Base-by-base conservation (phyloP, 1,140 invertebrate species). In the Drosophila subobscura region DNA sequence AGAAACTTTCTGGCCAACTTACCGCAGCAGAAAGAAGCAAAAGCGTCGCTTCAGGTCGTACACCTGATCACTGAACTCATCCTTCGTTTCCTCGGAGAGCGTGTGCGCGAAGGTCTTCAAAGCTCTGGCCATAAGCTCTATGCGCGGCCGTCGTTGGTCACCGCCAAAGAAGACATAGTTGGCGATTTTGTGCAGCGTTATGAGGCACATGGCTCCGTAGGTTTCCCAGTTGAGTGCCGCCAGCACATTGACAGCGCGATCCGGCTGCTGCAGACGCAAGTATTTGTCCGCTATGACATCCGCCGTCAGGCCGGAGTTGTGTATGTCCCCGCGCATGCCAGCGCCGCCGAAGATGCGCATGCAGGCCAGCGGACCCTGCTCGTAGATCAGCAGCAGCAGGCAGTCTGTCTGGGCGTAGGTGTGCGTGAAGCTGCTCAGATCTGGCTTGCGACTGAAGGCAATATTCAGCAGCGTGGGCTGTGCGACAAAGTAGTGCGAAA, bases 1-100 rank as follows among this genome's bases (percentile, higher is more conserved):
- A 20, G 16, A 20, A 20, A 20, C 1, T 20, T 20, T 20, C 3
- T 8, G 0, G 16, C 16, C 0, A 37, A 66, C 73, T 76, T 84
- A 95, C 94, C 95, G 94, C 25, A 97, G 91, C 50, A 97, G 90
- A 88, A 95, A 95, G 91, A 97, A 95, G 77, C 97, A 97, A 92
- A 96, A 96, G 75, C 95, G 90, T 60, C 96, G 92, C 5, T 96
- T 96, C 20, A 97, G 92, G 81, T 95, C 94, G 73, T 94, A 93
- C 20, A 97, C 94, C 91, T 96, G 93, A 79, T 95, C 95, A 41
- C 93, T 93, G 78, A 95, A 96, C 91, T 95, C 95, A 71, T 95
- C 93, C 77, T 95, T 94, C 0, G 94, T 93, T n/a, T 94, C 92
- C 79, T 95, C 93, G 79, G 93, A 94, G 45, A 96, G 92, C 7